These are phyloP conservation scores for zebrafish (Danio rerio) DNA, from an alignment of 2,113 vertebrate genomes.

Conservation along the genomic window GRCz12tu NC_133179.1:6973001-6973500, in stretches of 20 bases:
- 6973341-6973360: conserved; percentile 46
- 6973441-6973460: conserved; percentile 51
- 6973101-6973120: conserved; percentile 74
- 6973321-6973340: conserved; percentile 54
- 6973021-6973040: conserved; percentile 88
- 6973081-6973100: conserved; percentile 80
- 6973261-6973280: conserved; percentile 57
- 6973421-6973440: conserved; percentile 60
- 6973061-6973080: conserved; percentile 81
- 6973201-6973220: conserved; percentile 48
- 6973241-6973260: conserved; percentile 52
- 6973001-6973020: conserved; percentile 96
- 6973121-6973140: conserved; percentile 64
- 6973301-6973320: conserved; percentile 47
- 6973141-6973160: conserved; percentile 49
- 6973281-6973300: conserved; percentile 29
- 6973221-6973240: conserved; percentile 44
- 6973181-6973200: conserved; percentile 53
- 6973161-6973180: conserved; percentile 49
- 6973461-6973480: conserved; percentile 57
- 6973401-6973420: conserved; percentile 62
- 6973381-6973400: conserved; percentile 51
- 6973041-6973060: conserved; percentile 89
- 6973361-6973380: conserved; percentile 40
- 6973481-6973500: conserved; percentile 37